These are phyloP conservation scores for Choristoneura rosaceana DNA, from an alignment of 2,888 invertebrate species.

Conservation along the genomic window DNA sequence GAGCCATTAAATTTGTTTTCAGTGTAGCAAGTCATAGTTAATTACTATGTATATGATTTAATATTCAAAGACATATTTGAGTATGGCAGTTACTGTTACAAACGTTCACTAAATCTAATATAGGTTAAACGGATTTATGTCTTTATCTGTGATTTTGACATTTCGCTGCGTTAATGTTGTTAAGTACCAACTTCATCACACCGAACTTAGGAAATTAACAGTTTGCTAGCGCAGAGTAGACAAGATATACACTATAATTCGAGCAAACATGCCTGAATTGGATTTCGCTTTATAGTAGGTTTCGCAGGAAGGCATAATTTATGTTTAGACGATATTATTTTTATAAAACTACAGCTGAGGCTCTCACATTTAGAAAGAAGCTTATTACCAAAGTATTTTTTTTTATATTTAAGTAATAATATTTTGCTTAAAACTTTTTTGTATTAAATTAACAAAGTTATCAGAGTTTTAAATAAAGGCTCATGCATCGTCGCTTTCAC, in stretches of 20 bases:
- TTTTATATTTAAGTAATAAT: neutral
- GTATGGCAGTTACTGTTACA: neutral
- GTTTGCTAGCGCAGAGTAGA: neutral
- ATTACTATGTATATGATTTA: too few relatives aligned
- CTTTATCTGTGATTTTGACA: neutral
- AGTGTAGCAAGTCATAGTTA: too few relatives aligned
- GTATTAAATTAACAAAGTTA: slow-evolving; percentile 19
- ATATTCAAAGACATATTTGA: too few relatives aligned
- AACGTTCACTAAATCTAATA: neutral
- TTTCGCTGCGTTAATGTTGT: slow-evolving; percentile 1
- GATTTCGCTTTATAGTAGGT: neutral
- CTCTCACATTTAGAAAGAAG: too few relatives aligned
- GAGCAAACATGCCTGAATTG: neutral
- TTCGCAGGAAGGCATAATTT: neutral
- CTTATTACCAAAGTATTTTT: too few relatives aligned
- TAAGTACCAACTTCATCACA: slow-evolving; percentile 9
- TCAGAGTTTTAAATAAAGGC: slow-evolving; percentile 11
- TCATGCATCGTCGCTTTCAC: slow-evolving; percentile 19
- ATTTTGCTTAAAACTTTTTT: neutral
- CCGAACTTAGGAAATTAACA: neutral
- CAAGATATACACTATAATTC: neutral
- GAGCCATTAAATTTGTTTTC: too few relatives aligned
- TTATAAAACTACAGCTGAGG: neutral
- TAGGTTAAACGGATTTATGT: neutral
- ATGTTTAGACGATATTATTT: neutral